Evolutionary conservation across 2,888 invertebrate species (phyloP), one percentile per base, ranked within the genome.

Genomic region (Oegoconia quadripuncta): DNA sequence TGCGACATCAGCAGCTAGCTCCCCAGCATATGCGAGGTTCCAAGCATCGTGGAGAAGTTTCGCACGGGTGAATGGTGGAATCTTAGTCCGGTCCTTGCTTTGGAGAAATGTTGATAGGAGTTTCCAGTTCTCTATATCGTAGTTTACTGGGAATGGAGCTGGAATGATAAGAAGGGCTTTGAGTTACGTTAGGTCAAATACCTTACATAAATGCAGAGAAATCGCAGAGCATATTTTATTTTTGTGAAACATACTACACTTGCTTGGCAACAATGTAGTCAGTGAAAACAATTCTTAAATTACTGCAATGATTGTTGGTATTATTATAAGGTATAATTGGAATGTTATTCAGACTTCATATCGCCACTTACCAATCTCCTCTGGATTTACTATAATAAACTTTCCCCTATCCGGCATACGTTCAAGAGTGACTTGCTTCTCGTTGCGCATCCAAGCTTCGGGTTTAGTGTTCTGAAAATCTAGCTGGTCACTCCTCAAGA

Each of bases 131-230:
- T 88, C 78, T 4, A 79, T 66, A 58, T 95, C 95, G 61, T 96
- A 96, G 64, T 95, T 95, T 0, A 96, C 95, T 3, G 94, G 93
- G 75, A 92, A 95, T 25, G 95, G 94, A 1, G 93, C 93, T 93
- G 57, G 11, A 66, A 67, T 9, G 26, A 15, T 20, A 20, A 5
- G n/a, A n/a, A n/a, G n/a, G n/a, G n/a, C n/a, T n/a, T n/a, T n/a
- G n/a, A n/a, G n/a, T n/a, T n/a, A n/a, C n/a, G n/a, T n/a, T n/a
- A n/a, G n/a, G n/a, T n/a, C n/a, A n/a, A n/a, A n/a, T n/a, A n/a
- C n/a, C n/a, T n/a, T n/a, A n/a, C n/a, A n/a, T n/a, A n/a, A n/a
- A n/a, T n/a, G n/a, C n/a, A n/a, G n/a, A n/a, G n/a, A n/a, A n/a
- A n/a, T n/a, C n/a, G n/a, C n/a, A n/a, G n/a, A n/a, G n/a, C n/a